Conservation (phyloP, 2,797 vertebrate genomes). For the Phalanger gymnotis region DNA sequence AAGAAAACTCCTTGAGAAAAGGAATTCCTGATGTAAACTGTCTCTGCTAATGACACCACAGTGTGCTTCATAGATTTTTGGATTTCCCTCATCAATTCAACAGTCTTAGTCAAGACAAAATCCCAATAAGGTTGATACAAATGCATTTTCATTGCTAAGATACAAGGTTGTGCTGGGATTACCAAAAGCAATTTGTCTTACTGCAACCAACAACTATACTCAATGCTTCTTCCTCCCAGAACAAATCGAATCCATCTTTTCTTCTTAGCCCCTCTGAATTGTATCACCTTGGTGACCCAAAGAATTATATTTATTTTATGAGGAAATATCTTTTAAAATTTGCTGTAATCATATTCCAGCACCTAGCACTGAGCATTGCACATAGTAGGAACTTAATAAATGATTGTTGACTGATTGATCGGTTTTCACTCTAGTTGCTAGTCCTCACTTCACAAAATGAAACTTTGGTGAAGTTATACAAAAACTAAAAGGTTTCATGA, state of each 20-base stretch:
- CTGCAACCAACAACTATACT: neutral
- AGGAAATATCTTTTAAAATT: neutral
- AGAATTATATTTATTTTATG: conserved; percentile 2
- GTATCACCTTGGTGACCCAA: neutral
- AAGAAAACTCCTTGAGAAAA: conserved; percentile 62
- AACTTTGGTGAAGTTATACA: conserved; percentile 53
- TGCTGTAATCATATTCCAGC: conserved; percentile 26
- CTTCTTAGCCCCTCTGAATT: neutral
- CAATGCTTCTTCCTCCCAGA: conserved; percentile 10
- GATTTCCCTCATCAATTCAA: neutral
- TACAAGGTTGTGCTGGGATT: conserved; percentile 15
- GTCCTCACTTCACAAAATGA: conserved; percentile 59
- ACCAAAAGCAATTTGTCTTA: conserved; percentile 31
- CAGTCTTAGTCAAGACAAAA: conserved; percentile 20
- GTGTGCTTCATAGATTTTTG: neutral
- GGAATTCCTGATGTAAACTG: conserved; percentile 64
- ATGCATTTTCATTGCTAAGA: conserved; percentile 44
- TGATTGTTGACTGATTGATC: neutral
- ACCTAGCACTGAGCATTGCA: neutral
- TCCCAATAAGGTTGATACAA: neutral
- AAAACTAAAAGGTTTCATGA: conserved; percentile 60
- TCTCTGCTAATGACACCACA: conserved; percentile 65
- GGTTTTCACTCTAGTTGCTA: conserved; percentile 25
- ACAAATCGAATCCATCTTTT: neutral
- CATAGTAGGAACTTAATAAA: neutral